These are phyloP conservation scores for Trachelus troglodyta DNA, from an alignment of 2,888 invertebrate genomes.

Conservation along the genomic window DNA sequence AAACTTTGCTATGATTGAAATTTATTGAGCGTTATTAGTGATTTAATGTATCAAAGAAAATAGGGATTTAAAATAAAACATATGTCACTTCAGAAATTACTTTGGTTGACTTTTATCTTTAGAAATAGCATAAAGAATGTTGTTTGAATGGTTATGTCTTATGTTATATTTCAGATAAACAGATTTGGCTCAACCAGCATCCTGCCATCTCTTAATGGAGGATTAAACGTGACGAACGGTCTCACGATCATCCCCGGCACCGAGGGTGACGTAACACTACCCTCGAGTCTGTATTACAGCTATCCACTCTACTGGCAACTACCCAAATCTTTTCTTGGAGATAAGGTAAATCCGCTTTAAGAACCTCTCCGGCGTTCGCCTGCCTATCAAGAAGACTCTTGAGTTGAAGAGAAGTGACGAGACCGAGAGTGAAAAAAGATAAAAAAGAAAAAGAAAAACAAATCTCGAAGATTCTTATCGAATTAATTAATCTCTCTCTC, in stretches of 20 bases:
- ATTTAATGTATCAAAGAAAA: background rate
- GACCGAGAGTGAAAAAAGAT: background rate
- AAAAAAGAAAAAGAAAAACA: background rate
- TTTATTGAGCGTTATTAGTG: background rate
- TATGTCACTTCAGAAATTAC: background rate
- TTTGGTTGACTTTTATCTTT: background rate
- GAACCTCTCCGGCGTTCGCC: background rate
- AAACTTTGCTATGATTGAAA: background rate
- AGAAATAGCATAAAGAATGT: background rate
- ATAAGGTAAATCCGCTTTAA: conserved; percentile 69
- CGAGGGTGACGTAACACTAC: conserved; percentile 69
- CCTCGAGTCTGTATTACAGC: conserved; percentile 69
- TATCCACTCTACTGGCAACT: conserved; percentile 86
- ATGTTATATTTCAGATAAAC: conserved; percentile 42
- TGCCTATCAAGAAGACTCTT: background rate
- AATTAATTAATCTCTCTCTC: background rate
- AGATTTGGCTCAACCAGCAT: conserved; percentile 49
- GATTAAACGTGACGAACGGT: conserved; percentile 71
- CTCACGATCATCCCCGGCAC: conserved; percentile 74
- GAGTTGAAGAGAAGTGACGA: background rate
- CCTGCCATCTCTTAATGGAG: conserved; percentile 61
- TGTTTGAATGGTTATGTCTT: background rate
- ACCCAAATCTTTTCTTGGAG: conserved; percentile 85
- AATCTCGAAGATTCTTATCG: background rate
- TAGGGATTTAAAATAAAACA: background rate